Percentiles rank a stretch among this genome's conserved stretches.
Conservation (phyloP, 2,797 vertebrate species). For the Myotis planiceps region DNA sequence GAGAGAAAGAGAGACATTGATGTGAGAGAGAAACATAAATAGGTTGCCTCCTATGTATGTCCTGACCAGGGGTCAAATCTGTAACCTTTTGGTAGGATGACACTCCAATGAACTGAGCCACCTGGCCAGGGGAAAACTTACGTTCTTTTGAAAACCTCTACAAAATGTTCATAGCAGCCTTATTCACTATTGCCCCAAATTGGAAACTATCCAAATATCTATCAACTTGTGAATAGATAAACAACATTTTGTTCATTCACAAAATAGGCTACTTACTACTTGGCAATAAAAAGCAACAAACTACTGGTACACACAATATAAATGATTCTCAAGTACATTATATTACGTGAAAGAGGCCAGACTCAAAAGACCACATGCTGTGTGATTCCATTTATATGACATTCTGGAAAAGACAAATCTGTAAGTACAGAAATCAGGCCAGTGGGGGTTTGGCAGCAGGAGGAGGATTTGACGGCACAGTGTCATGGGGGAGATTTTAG, state of each 20-base stretch:
- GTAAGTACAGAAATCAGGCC: neutral
- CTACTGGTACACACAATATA: neutral
- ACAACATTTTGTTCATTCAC: neutral
- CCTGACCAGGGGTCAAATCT: too few relatives aligned
- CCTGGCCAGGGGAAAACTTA: neutral
- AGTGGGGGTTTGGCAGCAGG: too few relatives aligned
- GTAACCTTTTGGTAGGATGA: neutral
- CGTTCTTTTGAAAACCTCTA: neutral
- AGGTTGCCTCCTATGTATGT: too few relatives aligned
- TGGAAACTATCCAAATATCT: neutral
- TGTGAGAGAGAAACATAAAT: too few relatives aligned
- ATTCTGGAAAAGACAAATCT: neutral
- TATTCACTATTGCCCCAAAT: neutral
- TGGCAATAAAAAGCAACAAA: neutral
- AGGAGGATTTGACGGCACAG: neutral
- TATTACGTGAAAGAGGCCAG: neutral
- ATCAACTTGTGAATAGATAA: neutral
- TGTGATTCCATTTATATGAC: neutral
- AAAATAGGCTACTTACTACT: neutral
- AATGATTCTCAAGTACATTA: neutral
- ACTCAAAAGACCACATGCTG: neutral
- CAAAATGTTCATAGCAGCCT: neutral
- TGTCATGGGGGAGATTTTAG: neutral
- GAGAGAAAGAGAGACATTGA: too few relatives aligned
- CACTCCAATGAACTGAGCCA: too few relatives aligned